Percentiles rank a stretch among this genome's conserved stretches.
These are phyloP conservation scores for Synanthedon andrenaeformis DNA, from an alignment of 2,888 invertebrate species.

Conservation along the genomic window DNA sequence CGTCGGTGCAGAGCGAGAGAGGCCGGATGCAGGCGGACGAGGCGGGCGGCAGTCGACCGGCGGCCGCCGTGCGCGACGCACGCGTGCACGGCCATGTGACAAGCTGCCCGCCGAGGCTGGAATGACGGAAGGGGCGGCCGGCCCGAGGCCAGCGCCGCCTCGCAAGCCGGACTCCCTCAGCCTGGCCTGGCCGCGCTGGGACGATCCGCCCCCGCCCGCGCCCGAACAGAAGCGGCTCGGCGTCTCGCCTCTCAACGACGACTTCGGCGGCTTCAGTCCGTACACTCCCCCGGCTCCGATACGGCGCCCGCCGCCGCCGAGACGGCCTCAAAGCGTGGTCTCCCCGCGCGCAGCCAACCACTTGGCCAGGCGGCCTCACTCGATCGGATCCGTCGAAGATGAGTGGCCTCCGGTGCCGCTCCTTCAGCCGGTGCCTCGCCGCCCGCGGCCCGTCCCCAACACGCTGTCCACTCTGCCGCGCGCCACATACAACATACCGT, in stretches of 20 bases:
- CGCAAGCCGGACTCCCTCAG: conserved; percentile 58
- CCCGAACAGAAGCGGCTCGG: conserved; percentile 31
- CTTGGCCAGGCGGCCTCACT: conserved; percentile 69
- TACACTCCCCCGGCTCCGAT: conserved; percentile 68
- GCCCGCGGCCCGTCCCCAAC: conserved; percentile 55
- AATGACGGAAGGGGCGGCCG: conserved; percentile 62
- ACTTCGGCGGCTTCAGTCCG: conserved; percentile 63
- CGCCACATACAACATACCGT: conserved; percentile 67
- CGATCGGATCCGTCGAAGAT: conserved; percentile 67
- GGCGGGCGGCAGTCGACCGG: conserved; percentile 35
- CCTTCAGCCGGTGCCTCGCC: conserved; percentile 67
- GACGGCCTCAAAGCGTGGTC: conserved; percentile 69
- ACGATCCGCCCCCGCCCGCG: conserved; percentile 64
- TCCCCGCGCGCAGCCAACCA: conserved; percentile 47
- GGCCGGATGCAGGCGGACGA: conserved; percentile 5
- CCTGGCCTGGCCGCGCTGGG: conserved; percentile 53
- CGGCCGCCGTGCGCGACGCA: conserved; percentile 34
- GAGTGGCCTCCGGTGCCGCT: conserved; percentile 60
- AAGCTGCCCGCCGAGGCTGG: conserved; percentile 37
- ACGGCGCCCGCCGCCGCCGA: conserved; percentile 26
- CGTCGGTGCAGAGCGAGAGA: conserved; percentile 24
- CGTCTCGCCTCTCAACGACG: conserved; percentile 32
- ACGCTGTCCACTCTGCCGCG: conserved; percentile 51
- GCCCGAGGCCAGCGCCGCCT: conserved; percentile 65
- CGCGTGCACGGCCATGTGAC: conserved; percentile 35